Evolutionary conservation across 1,140 invertebrate genomes (phyloP).

Genomic region (Periplaneta americana): DNA sequence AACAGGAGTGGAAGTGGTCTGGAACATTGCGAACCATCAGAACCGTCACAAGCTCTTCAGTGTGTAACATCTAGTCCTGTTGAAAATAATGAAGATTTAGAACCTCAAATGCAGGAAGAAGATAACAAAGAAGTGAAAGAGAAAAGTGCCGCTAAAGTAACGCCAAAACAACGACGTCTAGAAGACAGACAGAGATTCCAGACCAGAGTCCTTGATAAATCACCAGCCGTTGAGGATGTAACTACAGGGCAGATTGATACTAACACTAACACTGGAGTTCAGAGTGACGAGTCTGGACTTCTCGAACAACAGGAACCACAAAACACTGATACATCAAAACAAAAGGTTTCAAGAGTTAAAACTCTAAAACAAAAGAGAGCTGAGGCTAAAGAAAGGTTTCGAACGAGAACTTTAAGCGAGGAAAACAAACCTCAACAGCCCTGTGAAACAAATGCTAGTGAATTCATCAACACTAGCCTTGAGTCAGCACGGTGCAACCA

Average conservation of each 20-base stretch:
- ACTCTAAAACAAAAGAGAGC: conserved; percentile 21
- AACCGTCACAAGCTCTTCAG: not conserved
- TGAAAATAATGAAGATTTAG: not conserved
- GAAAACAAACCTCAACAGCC: conserved; percentile 20
- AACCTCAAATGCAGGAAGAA: not conserved
- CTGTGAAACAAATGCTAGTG: not conserved
- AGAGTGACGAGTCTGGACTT: conserved; percentile 10
- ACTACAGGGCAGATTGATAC: not conserved
- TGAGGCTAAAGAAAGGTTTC: conserved; percentile 51
- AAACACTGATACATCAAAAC: not conserved
- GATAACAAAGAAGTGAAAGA: not conserved
- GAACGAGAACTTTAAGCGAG: conserved; percentile 53
- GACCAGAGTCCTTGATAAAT: conserved; percentile 52
- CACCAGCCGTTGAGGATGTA: conserved; percentile 12
- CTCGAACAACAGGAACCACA: not conserved
- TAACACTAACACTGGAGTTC: not conserved
- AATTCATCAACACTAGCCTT: not conserved
- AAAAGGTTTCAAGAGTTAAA: not conserved
- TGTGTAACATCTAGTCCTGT: not conserved
- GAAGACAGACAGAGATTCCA: conserved; percentile 62
- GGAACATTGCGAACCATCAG: too few relatives aligned
- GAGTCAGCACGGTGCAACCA: not conserved
- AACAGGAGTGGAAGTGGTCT: conserved; percentile 25
- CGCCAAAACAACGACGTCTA: conserved; percentile 61
- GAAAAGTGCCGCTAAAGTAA: conserved; percentile 37